A percentile compares a stretch with the other conserved stretches of the same genome.
These are phyloP conservation scores for Procavia capensis DNA, from an alignment of 2,113 vertebrate genomes.

Conservation along the genomic window DNA sequence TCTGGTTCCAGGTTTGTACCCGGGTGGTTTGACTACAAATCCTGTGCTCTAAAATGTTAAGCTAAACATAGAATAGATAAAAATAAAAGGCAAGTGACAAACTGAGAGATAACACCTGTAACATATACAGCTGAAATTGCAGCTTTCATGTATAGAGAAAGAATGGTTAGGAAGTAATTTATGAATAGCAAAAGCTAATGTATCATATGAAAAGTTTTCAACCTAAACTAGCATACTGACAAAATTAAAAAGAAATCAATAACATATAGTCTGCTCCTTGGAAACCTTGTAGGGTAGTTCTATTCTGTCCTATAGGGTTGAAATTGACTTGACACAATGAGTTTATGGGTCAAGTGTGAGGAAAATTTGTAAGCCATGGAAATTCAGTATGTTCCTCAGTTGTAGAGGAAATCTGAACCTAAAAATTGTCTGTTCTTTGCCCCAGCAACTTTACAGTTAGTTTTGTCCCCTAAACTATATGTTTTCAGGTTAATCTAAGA, in stretches of 20 bases:
- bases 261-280: not conserved
- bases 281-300: too few species aligned
- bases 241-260: not conserved
- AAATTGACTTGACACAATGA: too few species aligned
- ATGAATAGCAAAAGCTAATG: not conserved
- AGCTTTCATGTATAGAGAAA: not conserved
- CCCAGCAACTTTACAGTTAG: constrained; percentile 19
- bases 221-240: not conserved
- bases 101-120: not conserved
- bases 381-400: not conserved
- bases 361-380: not conserved
- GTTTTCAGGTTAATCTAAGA: not conserved
- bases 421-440: constrained; percentile 9
- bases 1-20: not conserved
- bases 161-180: not conserved
- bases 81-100: not conserved
- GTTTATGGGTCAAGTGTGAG: not conserved
- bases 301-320: too few species aligned
- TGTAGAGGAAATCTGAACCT: not conserved
- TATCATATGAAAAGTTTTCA: not conserved
- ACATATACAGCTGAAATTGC: not conserved
- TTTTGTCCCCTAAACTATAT: not conserved
- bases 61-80: not conserved
- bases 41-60: not conserved
- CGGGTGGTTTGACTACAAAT: not conserved